Base-by-base conservation (phyloP, 37 sponge, comb jelly and placozoan genomes). In the Diacarnus erythraeanus region DNA sequence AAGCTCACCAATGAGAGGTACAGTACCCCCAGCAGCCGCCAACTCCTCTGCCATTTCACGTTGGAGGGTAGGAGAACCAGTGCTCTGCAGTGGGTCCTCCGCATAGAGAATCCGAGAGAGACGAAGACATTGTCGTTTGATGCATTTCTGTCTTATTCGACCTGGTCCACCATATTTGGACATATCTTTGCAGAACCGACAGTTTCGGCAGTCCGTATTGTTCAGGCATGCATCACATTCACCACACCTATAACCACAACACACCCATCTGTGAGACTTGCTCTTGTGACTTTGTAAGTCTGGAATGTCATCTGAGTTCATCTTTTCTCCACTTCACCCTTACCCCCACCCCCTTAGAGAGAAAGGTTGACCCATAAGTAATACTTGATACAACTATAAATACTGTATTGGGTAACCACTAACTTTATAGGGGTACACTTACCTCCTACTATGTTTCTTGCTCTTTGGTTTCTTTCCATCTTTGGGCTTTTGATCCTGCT, bases 141-240 rank as follows among this genome's bases (percentile, higher is more conserved):
- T 83, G 42, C 95, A 94, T 70, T 94, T 94, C 71, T 94, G 95
- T 29, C 93, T 68, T 39, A 80, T 64, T 26, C 78, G 30, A 18
- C 90, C 90, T 2, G 78, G 80, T 0, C 95, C 95, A 2, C 95
- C 95, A 72, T 83, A 94, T 71, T 94, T 94, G 43, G 80, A 77
- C 93, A 94, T 91, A 81, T 94, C 95, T 42, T 77, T 72, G 51
- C 95, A 94, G 78, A 90, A 94, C 40, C 86, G 59, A 72, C 95
- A 94, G 57, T 72, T 80, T 18, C 85, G 59, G 37, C 95, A 94
- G 78, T 94, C 95, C 15, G 30, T 64, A 33, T 57, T 78, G 10
- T 71, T 67, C 51, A 80, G 41, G 64, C 95, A 94, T 0, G 80
- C 93, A 1, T 59, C 74, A 74, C 95, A 94, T 64, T 79, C 86